Evolutionary conservation across 2,113 vertebrate genomes (phyloP), one percentile per base, ranked within the genome.

Genomic region (Pontoporia blainvillei): DNA sequence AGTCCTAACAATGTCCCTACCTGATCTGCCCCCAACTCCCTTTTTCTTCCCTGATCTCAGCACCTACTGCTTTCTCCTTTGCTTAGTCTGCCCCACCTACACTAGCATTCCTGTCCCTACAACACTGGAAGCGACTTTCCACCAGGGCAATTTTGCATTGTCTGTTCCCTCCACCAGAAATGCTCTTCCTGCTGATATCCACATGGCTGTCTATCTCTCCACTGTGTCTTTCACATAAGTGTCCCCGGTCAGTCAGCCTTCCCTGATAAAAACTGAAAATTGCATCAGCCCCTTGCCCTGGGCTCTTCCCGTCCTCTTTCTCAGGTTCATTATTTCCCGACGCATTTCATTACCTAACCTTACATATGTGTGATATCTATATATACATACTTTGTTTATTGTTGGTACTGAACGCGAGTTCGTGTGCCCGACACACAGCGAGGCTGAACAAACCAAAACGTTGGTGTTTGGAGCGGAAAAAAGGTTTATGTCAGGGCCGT

Each of bases 391-490:
- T 75, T 66, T 34, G 3, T n/a, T 83, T 78, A 41, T 61, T 76
- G 2, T 41, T 73, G 72, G 31, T 31, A 18, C 8, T 0, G 2
- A 75, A 46, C 3, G 41, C 27, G 10, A 8, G 9, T 75, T 75
- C 31, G 14, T 31, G 72, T 5, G 41, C 41, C 41, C 0, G 1
- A 18, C 8, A 0, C 31, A 46, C 15, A 31, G 41, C 5, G 15
- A 46, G 27, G 72, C 41, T 52, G 46, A 75, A 75, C 46, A 75
- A 73, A 31, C 46, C 5, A 7, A 15, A 7, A 44, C 39, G 4
- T 72, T 44, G 41, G 46, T 18, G 41, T 75, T 18, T 31, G 72
- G 72, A 75, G 15, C 15, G 44, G 27, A 75, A 44, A 44, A 46
- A 46, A 31, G 72, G 14, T 11, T 75, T 31, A 75, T 75, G 46